phyloP scores from a whole-genome alignment of 1,140 invertebrate genomes.

The Listronotus oregonensis region DNA sequence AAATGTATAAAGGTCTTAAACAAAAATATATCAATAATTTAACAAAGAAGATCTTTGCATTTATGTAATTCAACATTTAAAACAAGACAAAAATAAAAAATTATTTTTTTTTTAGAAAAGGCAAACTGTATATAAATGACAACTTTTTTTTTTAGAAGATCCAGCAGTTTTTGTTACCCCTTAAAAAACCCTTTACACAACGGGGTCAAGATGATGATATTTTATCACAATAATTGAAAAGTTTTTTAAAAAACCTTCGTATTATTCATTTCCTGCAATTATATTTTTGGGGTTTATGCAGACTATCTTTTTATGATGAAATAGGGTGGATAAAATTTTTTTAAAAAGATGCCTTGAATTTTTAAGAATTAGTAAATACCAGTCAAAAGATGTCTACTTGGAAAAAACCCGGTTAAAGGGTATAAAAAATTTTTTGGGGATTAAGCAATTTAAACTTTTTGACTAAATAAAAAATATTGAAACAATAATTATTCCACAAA shows the following conservation, averaged over 20 bases:
- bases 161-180: constrained; percentile 50
- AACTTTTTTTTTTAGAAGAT: constrained; percentile 51
- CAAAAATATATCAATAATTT: constrained; percentile 40
- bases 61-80: constrained; percentile 53
- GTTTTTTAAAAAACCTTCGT: constrained; percentile 51
- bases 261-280: constrained; percentile 51
- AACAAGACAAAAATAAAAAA: constrained; percentile 52
- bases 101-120: constrained; percentile 41
- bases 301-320: constrained; percentile 53
- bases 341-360: constrained; percentile 37
- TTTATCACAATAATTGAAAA: constrained; percentile 50
- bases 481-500: constrained; percentile 44
- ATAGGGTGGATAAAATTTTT: constrained; percentile 45
- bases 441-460: constrained; percentile 46
- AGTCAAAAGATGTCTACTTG: constrained; percentile 36
- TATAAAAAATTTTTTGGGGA: constrained; percentile 51
- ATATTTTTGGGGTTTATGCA: constrained; percentile 52
- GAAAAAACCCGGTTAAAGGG: constrained; percentile 48
- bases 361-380: constrained; percentile 35
- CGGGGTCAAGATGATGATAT: constrained; percentile 51
- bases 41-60: constrained; percentile 48
- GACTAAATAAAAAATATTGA: constrained; percentile 36
- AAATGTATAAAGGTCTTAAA: constrained; percentile 44
- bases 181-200: constrained; percentile 53
- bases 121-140: constrained; percentile 45